Conservation (phyloP, 2,113 vertebrate genomes). For the Equus przewalskii region DNA sequence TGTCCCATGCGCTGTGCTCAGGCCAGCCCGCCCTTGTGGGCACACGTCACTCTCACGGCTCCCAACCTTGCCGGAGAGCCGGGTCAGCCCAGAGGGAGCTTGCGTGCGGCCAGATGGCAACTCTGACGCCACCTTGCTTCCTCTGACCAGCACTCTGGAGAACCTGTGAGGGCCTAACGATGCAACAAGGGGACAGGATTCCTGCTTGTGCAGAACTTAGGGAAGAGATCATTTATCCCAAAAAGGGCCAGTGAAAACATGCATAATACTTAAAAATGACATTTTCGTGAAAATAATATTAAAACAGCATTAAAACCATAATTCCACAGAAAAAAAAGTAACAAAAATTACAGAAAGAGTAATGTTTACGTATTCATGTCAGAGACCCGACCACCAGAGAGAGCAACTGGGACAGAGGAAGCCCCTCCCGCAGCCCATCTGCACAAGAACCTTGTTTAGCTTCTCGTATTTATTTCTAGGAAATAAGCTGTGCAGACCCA, state of each 20-base stretch:
- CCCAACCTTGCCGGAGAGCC: no score
- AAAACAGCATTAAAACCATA: background rate
- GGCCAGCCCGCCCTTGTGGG: no score
- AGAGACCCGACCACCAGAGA: no score
- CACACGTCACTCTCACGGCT: no score
- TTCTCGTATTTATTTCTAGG: background rate
- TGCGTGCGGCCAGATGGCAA: background rate
- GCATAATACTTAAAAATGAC: background rate
- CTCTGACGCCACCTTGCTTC: background rate
- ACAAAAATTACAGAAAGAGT: background rate
- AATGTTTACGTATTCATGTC: accelerated
- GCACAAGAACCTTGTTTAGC: no score
- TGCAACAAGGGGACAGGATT: background rate
- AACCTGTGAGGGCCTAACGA: background rate
- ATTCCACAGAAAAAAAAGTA: background rate
- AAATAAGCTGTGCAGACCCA: background rate
- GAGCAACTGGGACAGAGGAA: no score
- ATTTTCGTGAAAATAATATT: background rate
- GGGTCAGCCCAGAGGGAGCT: background rate
- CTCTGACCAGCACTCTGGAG: no score
- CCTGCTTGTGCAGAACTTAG: background rate
- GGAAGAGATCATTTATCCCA: background rate
- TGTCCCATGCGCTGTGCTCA: no score
- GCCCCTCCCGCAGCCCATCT: background rate
- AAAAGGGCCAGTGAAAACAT: background rate